Evolutionary conservation across 2,797 vertebrate genomes (phyloP).

Genomic region (Etheostoma nigrum): DNA sequence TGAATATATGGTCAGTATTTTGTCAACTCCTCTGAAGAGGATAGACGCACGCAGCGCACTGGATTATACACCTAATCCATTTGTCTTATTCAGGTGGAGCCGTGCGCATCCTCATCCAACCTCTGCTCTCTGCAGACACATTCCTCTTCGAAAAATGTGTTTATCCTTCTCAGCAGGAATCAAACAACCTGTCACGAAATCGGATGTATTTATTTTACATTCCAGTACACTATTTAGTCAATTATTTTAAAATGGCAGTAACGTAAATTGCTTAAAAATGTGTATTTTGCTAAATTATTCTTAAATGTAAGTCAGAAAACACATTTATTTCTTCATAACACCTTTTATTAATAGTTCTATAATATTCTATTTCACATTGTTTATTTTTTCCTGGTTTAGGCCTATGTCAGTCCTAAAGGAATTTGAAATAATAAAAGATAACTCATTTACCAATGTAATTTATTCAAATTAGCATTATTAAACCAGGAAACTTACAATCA

Average conservation of each 20-base stretch:
- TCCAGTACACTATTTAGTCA: neutral
- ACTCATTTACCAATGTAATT: constrained; percentile 79
- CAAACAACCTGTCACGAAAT: constrained; percentile 22
- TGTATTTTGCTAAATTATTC: constrained; percentile 1
- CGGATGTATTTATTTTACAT: constrained; percentile 24
- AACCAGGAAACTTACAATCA: constrained; percentile 92
- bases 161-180: constrained; percentile 23
- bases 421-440: constrained; percentile 79
- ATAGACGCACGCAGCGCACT: constrained; percentile 73
- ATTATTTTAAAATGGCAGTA: neutral
- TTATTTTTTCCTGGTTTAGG: constrained; percentile 64
- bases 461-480: constrained; percentile 88
- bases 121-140: constrained; percentile 25
- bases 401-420: constrained; percentile 66
- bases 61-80: constrained; percentile 67
- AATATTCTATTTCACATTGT: constrained; percentile 74
- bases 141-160: constrained; percentile 25
- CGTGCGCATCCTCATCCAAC: constrained; percentile 1
- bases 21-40: constrained; percentile 79
- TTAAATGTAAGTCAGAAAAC: constrained; percentile 66
- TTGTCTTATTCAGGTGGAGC: constrained; percentile 49
- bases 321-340: constrained; percentile 66
- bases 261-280: neutral
- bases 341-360: constrained; percentile 81
- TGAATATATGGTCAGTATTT: constrained; percentile 85